phyloP scores from a whole-genome alignment of 2,113 vertebrate genomes.

The Sardina pilchardus region DNA sequence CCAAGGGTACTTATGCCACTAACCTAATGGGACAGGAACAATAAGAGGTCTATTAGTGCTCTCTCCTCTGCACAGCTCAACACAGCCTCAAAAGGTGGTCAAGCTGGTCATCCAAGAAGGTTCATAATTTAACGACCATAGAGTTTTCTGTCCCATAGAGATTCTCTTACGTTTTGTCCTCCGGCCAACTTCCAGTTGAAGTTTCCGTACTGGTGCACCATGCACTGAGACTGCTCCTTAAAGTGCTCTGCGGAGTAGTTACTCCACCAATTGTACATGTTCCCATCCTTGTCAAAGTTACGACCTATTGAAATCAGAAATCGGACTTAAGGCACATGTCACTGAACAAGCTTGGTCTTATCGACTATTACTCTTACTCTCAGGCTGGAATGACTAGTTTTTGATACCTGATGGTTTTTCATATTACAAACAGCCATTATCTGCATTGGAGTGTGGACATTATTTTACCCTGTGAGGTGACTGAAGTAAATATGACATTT shows the following conservation, averaged over 20 bases:
- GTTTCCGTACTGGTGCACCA: conserved; percentile 89
- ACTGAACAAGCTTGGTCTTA: background rate
- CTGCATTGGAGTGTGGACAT: background rate
- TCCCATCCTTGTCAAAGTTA: conserved; percentile 94
- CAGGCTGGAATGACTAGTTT: background rate
- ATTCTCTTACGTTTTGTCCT: conserved; percentile 77
- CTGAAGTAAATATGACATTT: background rate
- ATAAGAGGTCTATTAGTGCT: conserved; percentile 39
- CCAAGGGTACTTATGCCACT: conserved; percentile 94
- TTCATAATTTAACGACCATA: conserved; percentile 12
- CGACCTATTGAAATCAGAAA: conserved; percentile 66
- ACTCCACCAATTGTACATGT: conserved; percentile 98
- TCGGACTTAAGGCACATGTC: background rate
- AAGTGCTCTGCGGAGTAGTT: conserved; percentile 90
- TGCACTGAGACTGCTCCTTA: conserved; percentile 87
- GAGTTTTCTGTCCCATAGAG: background rate
- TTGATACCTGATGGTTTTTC: too few relatives aligned
- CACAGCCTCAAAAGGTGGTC: background rate
- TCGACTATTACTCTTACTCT: background rate
- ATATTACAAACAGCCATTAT: background rate
- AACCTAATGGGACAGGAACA: conserved; percentile 69
- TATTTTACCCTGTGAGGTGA: background rate
- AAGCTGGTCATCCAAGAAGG: background rate
- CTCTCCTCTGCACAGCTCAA: background rate
- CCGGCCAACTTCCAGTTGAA: conserved; percentile 92